Conservation (phyloP, 2,113 vertebrate genomes). For the Leucosticte australis region DNA sequence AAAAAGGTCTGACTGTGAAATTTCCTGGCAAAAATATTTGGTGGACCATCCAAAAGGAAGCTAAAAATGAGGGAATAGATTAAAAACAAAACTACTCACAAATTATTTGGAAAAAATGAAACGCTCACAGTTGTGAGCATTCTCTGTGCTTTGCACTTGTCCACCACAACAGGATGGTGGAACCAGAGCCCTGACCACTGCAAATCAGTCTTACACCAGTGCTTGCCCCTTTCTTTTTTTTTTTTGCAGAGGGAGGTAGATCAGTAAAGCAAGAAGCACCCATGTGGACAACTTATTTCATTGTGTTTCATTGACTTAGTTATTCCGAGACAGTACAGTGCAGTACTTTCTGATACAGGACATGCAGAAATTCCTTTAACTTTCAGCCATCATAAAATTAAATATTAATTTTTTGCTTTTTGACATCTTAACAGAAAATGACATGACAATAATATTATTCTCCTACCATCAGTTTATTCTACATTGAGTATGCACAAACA, state of each 20-base stretch:
- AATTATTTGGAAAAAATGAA: not conserved
- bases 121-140: not conserved
- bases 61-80: not conserved
- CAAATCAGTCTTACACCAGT: not conserved
- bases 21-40: not conserved
- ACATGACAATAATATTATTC: not conserved
- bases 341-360: not conserved
- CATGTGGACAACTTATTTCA: not conserved
- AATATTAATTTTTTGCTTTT: not conserved
- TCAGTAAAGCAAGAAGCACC: not conserved
- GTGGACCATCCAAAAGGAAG: not conserved
- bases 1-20: not conserved
- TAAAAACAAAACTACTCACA: not conserved
- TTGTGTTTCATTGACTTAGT: not conserved
- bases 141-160: not conserved
- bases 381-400: not conserved
- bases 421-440: not conserved
- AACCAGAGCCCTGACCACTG: not conserved
- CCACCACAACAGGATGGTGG: not conserved
- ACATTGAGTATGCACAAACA: not conserved
- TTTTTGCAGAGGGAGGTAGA: not conserved
- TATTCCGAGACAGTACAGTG: not conserved
- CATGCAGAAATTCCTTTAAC: not conserved
- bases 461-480: not conserved
- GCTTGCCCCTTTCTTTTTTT: not conserved